Evolutionary conservation across 2,888 invertebrate species (phyloP).

Genomic region (Zonitis immaculata): DNA sequence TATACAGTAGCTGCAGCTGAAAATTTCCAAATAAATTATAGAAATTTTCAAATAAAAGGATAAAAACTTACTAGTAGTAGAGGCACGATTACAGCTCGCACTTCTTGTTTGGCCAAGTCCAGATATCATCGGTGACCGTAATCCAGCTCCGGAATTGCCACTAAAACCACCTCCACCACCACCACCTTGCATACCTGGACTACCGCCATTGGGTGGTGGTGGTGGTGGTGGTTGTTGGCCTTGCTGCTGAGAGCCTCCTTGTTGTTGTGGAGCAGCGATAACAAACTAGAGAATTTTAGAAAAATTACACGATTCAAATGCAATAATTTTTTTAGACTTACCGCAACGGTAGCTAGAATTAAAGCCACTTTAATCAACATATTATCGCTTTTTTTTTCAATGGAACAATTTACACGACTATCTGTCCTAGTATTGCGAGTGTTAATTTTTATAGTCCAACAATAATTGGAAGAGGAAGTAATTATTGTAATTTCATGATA

Average conservation of each 20-base stretch:
- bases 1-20: neutral
- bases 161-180: neutral
- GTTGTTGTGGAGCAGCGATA: neutral
- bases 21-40: neutral
- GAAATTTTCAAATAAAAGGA: neutral
- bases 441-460: neutral
- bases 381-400: neutral
- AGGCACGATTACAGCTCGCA: neutral
- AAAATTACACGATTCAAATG: neutral
- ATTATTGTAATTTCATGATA: neutral
- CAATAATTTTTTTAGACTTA: neutral
- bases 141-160: neutral
- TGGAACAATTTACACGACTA: neutral
- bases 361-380: neutral
- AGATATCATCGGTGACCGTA: neutral
- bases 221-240: neutral
- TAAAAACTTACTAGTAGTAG: neutral
- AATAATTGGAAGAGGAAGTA: neutral
- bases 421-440: neutral
- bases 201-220: neutral
- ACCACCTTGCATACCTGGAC: neutral
- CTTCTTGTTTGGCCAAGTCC: neutral
- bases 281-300: neutral
- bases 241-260: neutral
- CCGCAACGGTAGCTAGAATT: neutral